A percentile compares a stretch with the other conserved stretches of the same genome.
Evolutionary conservation across 2,113 vertebrate species (phyloP).

Genomic region (Lanius collurio): DNA sequence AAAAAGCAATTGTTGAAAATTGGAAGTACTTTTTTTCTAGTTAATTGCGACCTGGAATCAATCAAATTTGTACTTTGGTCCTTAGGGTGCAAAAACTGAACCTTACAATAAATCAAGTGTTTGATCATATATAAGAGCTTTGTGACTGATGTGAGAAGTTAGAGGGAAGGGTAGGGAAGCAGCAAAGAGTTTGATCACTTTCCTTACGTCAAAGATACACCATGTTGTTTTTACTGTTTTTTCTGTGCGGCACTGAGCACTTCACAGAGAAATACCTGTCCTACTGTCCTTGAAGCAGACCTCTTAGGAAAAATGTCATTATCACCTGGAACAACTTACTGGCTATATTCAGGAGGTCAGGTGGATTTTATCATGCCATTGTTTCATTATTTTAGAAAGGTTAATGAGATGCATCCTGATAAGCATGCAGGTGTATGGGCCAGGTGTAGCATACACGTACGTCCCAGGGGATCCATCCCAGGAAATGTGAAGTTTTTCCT

Average conservation of each 20-base stretch:
- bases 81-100: neutral
- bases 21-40: neutral
- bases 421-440: neutral
- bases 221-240: neutral
- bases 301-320: neutral
- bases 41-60: neutral
- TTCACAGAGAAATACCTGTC: neutral
- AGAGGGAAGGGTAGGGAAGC: neutral
- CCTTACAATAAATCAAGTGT: neutral
- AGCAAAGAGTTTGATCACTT: neutral
- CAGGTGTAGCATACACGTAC: neutral
- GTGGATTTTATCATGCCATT: neutral
- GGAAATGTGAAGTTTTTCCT: neutral
- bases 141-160: accelerated
- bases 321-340: neutral
- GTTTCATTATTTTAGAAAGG: neutral
- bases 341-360: neutral
- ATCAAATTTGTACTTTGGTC: neutral
- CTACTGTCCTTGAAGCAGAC: neutral
- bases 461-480: neutral
- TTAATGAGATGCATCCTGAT: neutral
- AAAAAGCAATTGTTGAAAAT: neutral
- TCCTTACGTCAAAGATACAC: neutral
- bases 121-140: neutral
- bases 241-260: neutral